Conservation (phyloP, 2,888 invertebrate genomes). For the Seladonia tumulorum region DNA sequence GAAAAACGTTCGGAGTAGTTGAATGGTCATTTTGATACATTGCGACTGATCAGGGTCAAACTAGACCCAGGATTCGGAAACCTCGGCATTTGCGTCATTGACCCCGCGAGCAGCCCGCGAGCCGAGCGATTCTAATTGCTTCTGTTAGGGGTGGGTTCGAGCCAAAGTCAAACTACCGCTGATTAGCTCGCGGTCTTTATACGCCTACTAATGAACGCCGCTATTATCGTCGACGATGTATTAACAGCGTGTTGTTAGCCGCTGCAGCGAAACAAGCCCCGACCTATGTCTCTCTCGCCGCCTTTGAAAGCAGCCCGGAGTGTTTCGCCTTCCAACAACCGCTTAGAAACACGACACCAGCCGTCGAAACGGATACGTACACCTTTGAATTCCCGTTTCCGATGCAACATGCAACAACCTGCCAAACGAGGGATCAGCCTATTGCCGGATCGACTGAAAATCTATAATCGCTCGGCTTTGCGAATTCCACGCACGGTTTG, state of each 20-base stretch:
- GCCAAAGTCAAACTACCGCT: conserved; percentile 41
- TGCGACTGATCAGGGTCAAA: no score
- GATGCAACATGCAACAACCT: neutral
- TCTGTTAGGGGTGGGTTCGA: conserved; percentile 27
- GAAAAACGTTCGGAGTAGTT: no score
- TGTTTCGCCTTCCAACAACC: conserved; percentile 28
- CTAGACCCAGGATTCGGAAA: neutral
- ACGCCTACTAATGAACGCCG: conserved; percentile 54
- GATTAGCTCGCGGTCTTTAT: conserved; percentile 48
- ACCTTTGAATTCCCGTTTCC: neutral
- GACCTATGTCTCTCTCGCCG: conserved; percentile 22
- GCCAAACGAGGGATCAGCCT: conserved; percentile 10
- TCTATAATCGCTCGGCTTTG: no score
- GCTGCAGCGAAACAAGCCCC: conserved; percentile 30
- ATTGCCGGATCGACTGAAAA: neutral
- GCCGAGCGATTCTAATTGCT: conserved; percentile 30
- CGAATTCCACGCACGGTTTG: no score
- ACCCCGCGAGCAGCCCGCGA: neutral
- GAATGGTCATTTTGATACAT: no score
- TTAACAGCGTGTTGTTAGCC: conserved; percentile 53
- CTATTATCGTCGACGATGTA: conserved; percentile 51
- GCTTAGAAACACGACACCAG: conserved; percentile 10
- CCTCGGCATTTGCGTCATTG: neutral
- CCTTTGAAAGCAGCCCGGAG: conserved; percentile 15
- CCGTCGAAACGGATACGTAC: conserved; percentile 20